Percentiles rank a stretch among this genome's conserved stretches.
phyloP scores from a whole-genome alignment of 2,113 vertebrate species.

The Hypanus sabinus region DNA sequence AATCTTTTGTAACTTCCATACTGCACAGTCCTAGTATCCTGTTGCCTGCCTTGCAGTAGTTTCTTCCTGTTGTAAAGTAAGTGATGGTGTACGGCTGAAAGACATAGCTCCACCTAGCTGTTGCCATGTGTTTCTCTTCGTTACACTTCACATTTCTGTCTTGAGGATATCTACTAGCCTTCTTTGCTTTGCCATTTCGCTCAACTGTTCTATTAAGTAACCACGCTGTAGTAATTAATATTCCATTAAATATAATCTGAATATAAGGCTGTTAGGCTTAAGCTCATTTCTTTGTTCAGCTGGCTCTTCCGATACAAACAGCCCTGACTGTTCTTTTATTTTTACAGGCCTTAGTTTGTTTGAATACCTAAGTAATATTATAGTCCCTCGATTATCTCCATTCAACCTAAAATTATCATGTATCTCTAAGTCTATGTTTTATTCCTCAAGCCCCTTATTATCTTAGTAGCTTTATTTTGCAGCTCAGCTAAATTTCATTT shows the following conservation, averaged over 20 bases:
- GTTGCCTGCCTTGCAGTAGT: background rate
- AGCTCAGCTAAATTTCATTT: background rate
- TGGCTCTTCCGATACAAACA: background rate
- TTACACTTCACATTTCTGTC: background rate
- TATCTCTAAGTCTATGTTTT: background rate
- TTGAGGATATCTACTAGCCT: background rate
- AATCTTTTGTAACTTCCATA: background rate
- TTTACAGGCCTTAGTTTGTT: background rate
- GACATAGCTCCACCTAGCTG: slow-evolving; percentile 5
- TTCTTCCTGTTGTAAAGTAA: background rate
- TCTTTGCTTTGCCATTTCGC: background rate
- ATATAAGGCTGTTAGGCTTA: background rate
- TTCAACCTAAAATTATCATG: background rate
- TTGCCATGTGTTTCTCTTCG: background rate
- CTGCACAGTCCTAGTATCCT: background rate
- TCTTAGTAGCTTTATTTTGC: background rate
- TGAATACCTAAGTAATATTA: background rate
- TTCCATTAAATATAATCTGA: background rate
- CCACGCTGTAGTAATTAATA: background rate
- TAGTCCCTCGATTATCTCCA: background rate
- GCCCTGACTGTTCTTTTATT: background rate
- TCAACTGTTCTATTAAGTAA: background rate
- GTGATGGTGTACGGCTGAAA: background rate
- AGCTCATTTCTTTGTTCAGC: background rate
- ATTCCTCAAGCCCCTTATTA: background rate